Conservation (phyloP, 1,140 invertebrate species). For the Charaxes varanes region DNA sequence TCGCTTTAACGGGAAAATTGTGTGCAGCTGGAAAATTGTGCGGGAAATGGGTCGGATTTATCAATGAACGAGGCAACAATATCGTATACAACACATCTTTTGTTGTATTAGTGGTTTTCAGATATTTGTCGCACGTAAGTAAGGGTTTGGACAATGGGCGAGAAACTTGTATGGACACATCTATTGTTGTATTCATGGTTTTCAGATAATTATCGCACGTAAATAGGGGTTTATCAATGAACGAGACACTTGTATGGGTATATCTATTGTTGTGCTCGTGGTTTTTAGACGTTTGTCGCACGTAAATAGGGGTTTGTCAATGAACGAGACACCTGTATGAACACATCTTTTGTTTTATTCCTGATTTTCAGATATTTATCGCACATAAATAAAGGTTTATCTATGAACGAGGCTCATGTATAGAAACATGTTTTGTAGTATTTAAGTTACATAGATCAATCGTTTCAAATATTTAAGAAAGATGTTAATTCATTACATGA, state of each 20-base stretch:
- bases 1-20: conserved; percentile 27
- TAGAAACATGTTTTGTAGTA: no score
- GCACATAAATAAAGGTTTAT: neutral
- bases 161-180: no score
- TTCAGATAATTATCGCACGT: neutral
- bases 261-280: no score
- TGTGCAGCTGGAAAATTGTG: conserved; percentile 42
- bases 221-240: no score
- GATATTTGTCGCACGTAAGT: neutral
- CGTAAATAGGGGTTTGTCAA: no score
- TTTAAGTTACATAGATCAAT: neutral
- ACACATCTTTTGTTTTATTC: no score
- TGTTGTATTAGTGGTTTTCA: neutral
- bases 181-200: neutral
- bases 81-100: conserved; percentile 6
- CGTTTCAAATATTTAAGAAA: no score
- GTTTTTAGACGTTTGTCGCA: neutral
- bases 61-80: conserved; percentile 34
- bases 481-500: no score
- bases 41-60: conserved; percentile 16
- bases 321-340: no score
- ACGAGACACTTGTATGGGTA: no score
- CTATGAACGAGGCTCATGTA: no score
- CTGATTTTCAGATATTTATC: neutral
- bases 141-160: no score